A percentile compares a stretch with the other conserved stretches of the same genome.
These are phyloP conservation scores for Hyphantria cunea DNA, from an alignment of 1,140 invertebrate species.

Conservation along the genomic window DNA sequence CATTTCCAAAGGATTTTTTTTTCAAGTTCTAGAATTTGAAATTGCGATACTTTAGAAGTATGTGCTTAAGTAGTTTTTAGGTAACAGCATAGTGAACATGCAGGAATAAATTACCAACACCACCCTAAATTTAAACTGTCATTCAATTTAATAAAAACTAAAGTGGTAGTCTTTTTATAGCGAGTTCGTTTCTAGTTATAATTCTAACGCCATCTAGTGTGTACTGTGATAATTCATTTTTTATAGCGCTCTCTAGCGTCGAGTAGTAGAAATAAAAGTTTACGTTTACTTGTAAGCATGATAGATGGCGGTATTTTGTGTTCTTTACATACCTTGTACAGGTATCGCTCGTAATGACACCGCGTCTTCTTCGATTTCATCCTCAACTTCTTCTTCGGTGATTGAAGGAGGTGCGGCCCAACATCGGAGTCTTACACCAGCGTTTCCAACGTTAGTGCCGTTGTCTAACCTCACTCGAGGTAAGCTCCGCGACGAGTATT, in stretches of 20 bases:
- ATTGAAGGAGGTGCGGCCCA: slow-evolving; percentile 85
- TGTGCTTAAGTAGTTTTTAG: too few species aligned
- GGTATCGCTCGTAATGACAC: slow-evolving; percentile 68
- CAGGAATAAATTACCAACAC: too few species aligned
- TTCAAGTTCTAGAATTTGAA: too few species aligned
- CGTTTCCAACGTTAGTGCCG: slow-evolving; percentile 82
- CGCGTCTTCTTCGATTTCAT: slow-evolving; percentile 73
- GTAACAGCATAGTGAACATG: too few species aligned
- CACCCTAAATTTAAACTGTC: too few species aligned
- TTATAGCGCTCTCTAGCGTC: slow-evolving; percentile 41
- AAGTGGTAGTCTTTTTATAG: too few species aligned
- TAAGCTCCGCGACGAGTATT: slow-evolving; percentile 73
- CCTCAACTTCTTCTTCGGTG: slow-evolving; percentile 85
- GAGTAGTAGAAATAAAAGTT: slow-evolving; percentile 19
- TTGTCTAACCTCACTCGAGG: slow-evolving; percentile 87
- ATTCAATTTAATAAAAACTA: too few species aligned
- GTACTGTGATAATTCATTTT: neutral
- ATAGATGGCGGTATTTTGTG: slow-evolving; percentile 41
- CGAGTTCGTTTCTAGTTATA: too few species aligned
- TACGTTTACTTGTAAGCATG: neutral
- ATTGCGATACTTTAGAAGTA: too few species aligned
- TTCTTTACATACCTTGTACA: slow-evolving; percentile 53
- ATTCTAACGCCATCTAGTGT: slow-evolving; percentile 33
- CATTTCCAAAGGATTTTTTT: neutral
- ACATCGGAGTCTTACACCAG: slow-evolving; percentile 84